Conservation (phyloP, 1,140 invertebrate species). For the Zaprionus ghesquierei region DNA sequence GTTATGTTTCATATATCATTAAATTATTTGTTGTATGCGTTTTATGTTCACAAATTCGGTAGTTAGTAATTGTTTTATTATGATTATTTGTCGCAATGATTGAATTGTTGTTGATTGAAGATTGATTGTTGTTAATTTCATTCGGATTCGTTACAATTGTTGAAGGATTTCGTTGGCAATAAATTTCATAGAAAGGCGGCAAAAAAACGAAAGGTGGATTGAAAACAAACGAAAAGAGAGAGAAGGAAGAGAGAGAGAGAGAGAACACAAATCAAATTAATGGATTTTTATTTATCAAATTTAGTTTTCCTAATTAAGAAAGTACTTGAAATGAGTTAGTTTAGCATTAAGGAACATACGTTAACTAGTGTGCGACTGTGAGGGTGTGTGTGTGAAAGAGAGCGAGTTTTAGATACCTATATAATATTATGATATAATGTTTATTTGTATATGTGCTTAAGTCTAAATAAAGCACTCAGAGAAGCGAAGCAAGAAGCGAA, state of each 20-base stretch:
- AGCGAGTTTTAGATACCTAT: not conserved
- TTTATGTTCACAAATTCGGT: slow-evolving; percentile 20
- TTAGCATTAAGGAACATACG: slow-evolving; percentile 3
- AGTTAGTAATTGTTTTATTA: slow-evolving; percentile 49
- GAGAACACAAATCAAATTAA: slow-evolving; percentile 79
- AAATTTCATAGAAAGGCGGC: slow-evolving; percentile 41
- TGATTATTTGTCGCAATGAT: slow-evolving; percentile 21
- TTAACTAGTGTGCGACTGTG: slow-evolving; percentile 5
- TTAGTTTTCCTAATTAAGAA: not conserved
- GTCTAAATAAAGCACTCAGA: slow-evolving; percentile 20
- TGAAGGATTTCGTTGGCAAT: slow-evolving; percentile 7
- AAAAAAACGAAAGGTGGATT: slow-evolving; percentile 62
- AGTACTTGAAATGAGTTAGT: slow-evolving; percentile 1
- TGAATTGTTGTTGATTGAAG: slow-evolving; percentile 26
- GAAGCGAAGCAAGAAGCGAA: slow-evolving; percentile 30
- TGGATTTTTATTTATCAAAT: slow-evolving; percentile 55
- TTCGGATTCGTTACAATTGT: slow-evolving; percentile 18
- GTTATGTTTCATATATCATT: slow-evolving; percentile 11
- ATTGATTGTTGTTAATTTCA: slow-evolving; percentile 41
- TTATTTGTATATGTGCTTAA: slow-evolving; percentile 18
- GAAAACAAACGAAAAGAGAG: slow-evolving; percentile 32
- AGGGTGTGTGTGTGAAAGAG: not conserved
- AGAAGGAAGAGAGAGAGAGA: slow-evolving; percentile 42
- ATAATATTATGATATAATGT: not conserved
- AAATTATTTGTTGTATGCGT: slow-evolving; percentile 47